Percentiles rank a stretch among this genome's conserved stretches.
Conservation (phyloP, 1,140 invertebrate species). For the Idris sp. region DNA sequence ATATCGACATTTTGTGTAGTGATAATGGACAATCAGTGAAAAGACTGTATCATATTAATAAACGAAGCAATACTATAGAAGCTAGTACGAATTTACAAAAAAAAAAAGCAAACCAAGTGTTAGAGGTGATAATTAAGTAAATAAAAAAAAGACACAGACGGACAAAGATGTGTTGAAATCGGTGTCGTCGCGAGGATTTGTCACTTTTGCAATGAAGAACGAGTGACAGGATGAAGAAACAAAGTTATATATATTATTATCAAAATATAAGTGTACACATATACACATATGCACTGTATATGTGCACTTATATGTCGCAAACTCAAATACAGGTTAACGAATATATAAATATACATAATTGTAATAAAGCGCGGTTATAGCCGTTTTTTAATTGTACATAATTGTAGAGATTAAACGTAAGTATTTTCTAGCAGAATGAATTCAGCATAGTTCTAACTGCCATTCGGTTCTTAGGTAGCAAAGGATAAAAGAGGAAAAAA, state of each 20-base stretch:
- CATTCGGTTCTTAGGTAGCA: conserved; percentile 66
- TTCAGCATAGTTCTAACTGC: conserved; percentile 67
- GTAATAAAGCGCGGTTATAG: conserved; percentile 64
- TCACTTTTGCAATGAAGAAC: no score
- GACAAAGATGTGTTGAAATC: conserved; percentile 19
- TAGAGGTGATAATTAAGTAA: conserved; percentile 13
- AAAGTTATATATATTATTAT: conserved; percentile 51
- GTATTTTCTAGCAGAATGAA: conserved; percentile 76
- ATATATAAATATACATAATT: conserved; percentile 63
- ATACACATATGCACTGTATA: no score
- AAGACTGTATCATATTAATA: conserved; percentile 79
- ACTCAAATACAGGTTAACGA: conserved; percentile 56
- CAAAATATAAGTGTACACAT: conserved; percentile 50
- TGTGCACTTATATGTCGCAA: no score
- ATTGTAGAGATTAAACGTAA: conserved; percentile 69
- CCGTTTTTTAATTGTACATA: conserved; percentile 77
- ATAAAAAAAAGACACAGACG: conserved; percentile 5
- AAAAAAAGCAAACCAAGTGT: conserved; percentile 14
- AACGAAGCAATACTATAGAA: conserved; percentile 75
- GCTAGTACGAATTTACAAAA: conserved; percentile 64
- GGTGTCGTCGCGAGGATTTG: conserved; percentile 19
- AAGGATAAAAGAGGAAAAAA: no score
- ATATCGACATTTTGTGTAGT: conserved; percentile 67
- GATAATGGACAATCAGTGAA: conserved; percentile 79
- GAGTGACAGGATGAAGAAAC: no score